Evolutionary conservation across 1,140 invertebrate genomes (phyloP), one percentile per base, ranked within the genome.

Genomic region (Galleria mellonella): DNA sequence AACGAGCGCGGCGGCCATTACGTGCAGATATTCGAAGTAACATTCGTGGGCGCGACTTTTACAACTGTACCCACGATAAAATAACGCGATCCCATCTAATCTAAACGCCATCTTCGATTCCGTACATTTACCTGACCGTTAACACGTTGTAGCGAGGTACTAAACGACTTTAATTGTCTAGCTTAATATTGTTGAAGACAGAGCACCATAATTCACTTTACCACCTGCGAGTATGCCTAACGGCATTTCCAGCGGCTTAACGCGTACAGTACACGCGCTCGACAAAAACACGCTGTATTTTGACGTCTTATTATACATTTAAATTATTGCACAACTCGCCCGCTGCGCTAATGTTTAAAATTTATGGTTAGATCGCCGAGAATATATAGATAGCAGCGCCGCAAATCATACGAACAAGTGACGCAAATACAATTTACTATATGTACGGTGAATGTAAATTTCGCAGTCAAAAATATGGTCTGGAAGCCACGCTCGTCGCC

Each of bases 391-490:
- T 47, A 15, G 23, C 9, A 11, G 17, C 28, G 30, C 12, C 27
- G 45, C 45, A 47, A 47, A 47, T 47, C 38, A 47, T 47, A 30
- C 29, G 14, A 40, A 40, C 29, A 29, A 32, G 15, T 14, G 30
- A 35, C 45, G 30, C 41, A 42, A 47, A 41, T 47, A 40, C 30
- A 32, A 40, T 47, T 42, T 33, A 17, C 43, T 29, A 29, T 31
- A 29, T 12, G 27, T 47, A 23, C 27, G 41, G 35, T 17, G 23
- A 32, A 41, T 41, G 38, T 42, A 42, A 40, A 40, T 47, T 40
- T 30, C 35, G 23, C 39, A 30, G 37, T 47, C 15, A 30, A 59
- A 70, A 67, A 70, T 61, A 63, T 58, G 55, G 55, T 53, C 40
- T 32, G 9, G 39, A 44, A 39, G 36, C 9, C 8, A 5, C 14